Percentiles rank a stretch among this genome's conserved stretches.
phyloP scores from a whole-genome alignment of 2,888 invertebrate species.

The Archips xylosteana region DNA sequence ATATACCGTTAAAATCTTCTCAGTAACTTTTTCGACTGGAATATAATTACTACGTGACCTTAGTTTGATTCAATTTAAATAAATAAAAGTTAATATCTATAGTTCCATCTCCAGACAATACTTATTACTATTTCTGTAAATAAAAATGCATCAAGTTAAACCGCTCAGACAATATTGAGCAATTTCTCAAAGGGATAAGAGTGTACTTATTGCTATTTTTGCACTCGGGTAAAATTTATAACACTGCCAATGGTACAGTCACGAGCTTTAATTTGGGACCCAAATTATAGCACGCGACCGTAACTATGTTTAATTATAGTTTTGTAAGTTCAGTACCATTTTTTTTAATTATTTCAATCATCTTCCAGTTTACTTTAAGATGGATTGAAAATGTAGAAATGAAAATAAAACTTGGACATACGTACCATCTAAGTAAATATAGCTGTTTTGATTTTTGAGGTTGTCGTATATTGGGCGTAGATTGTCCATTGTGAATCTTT shows the following conservation, averaged over 20 bases:
- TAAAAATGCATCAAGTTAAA: neutral
- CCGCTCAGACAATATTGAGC: neutral
- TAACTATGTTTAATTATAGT: too few species aligned
- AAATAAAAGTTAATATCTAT: neutral
- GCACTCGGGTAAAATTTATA: neutral
- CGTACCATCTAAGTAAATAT: constrained; percentile 92
- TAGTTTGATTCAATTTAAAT: neutral
- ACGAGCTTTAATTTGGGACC: too few species aligned
- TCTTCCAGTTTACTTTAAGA: too few species aligned
- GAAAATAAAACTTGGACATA: constrained; percentile 33
- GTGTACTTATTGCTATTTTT: neutral
- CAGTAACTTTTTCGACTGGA: constrained; percentile 14
- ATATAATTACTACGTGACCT: constrained; percentile 5
- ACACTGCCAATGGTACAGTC: too few species aligned
- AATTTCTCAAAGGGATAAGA: neutral
- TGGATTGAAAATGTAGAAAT: too few species aligned
- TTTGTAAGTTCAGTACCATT: too few species aligned
- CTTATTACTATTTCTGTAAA: neutral
- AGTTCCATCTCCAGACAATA: neutral
- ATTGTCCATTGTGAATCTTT: constrained; percentile 90
- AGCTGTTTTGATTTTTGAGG: constrained; percentile 90
- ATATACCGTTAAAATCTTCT: constrained; percentile 1
- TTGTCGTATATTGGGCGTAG: constrained; percentile 91
- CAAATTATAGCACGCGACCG: too few species aligned
- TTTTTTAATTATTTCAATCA: too few species aligned